Percentiles rank a stretch among this genome's conserved stretches.
Evolutionary conservation across 2,797 vertebrate genomes (phyloP).

Genomic region (Meda fulgida): DNA sequence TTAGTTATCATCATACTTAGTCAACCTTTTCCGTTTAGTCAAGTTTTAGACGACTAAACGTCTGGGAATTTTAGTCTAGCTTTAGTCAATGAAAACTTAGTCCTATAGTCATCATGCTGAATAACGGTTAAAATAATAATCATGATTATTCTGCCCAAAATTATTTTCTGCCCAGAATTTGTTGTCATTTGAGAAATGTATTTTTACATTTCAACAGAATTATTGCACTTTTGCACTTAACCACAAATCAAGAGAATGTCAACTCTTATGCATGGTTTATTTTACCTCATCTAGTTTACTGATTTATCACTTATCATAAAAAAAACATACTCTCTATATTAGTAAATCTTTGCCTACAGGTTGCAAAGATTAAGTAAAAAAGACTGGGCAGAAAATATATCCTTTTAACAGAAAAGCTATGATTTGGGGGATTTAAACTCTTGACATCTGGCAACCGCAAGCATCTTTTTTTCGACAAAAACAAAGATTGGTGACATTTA

Average conservation of each 20-base stretch:
- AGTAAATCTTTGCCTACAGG: too few relatives aligned
- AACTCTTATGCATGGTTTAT: background rate
- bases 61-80: background rate
- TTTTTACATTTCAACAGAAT: background rate
- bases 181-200: background rate
- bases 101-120: too few relatives aligned
- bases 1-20: too few relatives aligned
- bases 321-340: background rate
- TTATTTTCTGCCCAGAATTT: background rate
- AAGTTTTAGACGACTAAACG: background rate
- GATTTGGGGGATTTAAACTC: background rate
- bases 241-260: background rate
- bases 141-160: background rate
- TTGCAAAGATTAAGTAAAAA: too few relatives aligned
- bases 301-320: background rate
- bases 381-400: too few relatives aligned
- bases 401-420: background rate
- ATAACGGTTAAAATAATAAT: background rate
- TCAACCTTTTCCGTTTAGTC: background rate
- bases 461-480: too few relatives aligned
- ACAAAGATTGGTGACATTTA: background rate
- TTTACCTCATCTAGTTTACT: background rate
- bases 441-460: background rate
- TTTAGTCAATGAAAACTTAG: background rate
- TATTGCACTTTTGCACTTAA: background rate